Base-by-base conservation (phyloP, 2,888 invertebrate genomes). In the Meghimatium bilineatum region DNA sequence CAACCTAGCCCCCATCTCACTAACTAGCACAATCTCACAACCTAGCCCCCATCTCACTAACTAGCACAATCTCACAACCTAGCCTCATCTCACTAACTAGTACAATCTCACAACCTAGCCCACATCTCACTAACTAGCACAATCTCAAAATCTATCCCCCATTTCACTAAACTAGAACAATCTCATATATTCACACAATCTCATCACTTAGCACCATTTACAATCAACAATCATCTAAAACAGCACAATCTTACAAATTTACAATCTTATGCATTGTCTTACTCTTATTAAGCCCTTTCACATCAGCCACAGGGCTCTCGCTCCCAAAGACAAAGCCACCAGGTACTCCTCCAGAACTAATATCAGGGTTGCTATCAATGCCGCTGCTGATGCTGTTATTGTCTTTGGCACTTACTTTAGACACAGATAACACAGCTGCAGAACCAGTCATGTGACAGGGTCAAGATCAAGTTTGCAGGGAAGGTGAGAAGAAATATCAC, bases 391-490 rank as follows among this genome's bases (percentile, higher is more conserved):
- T 91, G 86, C 90, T 92, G 86, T 90, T 90, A 77, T 87, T 89
- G 78, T 91, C 90, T 52, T 88, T 88, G 23, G 87, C 87, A 78
- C 87, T 86, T 32, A 85, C 86, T 67, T 83, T 87, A 78, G 90
- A 88, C 44, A 91, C 91, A 63, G 91, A 90, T 83, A 92, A 79
- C 34, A 92, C 91, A 85, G 91, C 91, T 91, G 88, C 67, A 90
- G 89, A 29, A 36, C 38, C 63, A 60, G 10, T 60, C 78, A 67
- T 20, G 60, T 56, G 71, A 26, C 12, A 44, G 60, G 66, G 63
- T 29, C 60, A 49, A 1, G 66, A 32, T 29, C 12, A 44, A 32
- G 49, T 66, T 44, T 63, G 66, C 32, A 56, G 72, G 56, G 49
- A 34, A 29, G 32, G 66, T 75, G 82, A 82, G 82, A 74, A 75